Conservation (phyloP, 2,113 vertebrate species). For the Oreocharis arfaki region DNA sequence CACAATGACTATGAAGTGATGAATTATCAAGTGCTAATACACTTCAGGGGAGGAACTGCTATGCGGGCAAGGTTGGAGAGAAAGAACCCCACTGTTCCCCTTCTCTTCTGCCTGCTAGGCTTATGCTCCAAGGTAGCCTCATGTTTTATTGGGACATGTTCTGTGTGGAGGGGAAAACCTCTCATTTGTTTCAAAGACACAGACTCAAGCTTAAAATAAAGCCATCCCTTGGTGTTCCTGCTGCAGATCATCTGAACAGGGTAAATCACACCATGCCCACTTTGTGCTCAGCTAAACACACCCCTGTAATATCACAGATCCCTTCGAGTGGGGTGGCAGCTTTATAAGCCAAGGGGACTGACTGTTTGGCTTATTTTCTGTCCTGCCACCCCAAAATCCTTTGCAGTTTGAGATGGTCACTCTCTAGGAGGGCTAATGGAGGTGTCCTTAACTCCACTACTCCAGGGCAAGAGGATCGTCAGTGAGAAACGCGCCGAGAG, state of each 20-base stretch:
- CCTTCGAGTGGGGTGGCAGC: neutral
- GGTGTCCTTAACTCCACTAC: neutral
- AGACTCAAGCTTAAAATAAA: neutral
- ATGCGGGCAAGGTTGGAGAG: neutral
- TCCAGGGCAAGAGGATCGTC: constrained; percentile 85
- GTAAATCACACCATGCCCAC: neutral
- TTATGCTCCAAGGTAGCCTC: neutral
- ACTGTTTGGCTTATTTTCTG: neutral
- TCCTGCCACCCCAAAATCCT: neutral
- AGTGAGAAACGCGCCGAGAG: constrained; percentile 77
- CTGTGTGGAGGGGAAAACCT: neutral
- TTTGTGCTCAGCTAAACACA: neutral
- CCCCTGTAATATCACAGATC: neutral
- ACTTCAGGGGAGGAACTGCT: neutral
- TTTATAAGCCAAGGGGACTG: neutral
- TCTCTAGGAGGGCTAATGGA: neutral
- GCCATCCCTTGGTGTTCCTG: neutral
- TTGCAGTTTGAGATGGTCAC: neutral
- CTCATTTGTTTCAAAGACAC: neutral
- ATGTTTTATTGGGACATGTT: rapidly evolving
- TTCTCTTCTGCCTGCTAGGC: neutral
- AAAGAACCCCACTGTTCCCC: neutral
- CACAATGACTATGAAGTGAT: neutral
- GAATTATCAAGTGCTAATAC: neutral
- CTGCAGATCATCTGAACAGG: neutral